Evolutionary conservation across 2,888 invertebrate species (phyloP), one percentile per base, ranked within the genome.

Genomic region (Erebia ligea): DNA sequence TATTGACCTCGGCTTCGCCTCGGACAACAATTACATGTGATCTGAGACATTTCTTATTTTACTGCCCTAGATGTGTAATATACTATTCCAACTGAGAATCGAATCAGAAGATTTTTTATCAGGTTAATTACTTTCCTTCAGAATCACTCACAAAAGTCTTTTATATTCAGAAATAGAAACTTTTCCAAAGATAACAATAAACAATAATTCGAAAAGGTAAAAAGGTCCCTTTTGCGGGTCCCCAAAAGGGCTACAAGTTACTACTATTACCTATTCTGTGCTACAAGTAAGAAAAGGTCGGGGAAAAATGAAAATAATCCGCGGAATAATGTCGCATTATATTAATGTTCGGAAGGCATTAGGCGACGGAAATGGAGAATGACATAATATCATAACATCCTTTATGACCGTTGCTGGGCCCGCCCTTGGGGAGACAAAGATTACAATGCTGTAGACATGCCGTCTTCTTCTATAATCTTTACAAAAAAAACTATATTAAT

Each of bases 341-440:
- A 79, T 79, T 77, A 78, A 76, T 74, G 76, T 75, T 72, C 73
- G 76, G 74, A 73, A 79, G 72, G 91, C 92, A 92, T 93, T 93
- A 92, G 88, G 84, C 82, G 70, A 81, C 81, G 92, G 92, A 92
- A 91, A 89, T 87, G 90, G 83, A 82, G 85, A 92, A 92, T 93
- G 92, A 91, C 89, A 90, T 91, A 88, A 92, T 90, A 88, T 92
- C 87, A 88, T 91, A 90, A 90, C 92, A 92, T 90, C 90, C 90
- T 89, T 90, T 91, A 89, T 89, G 88, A 87, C 88, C 88, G 86
- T 88, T 84, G 56, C 45, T 57, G 85, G 84, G 88, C 86, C 89
- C 87, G 86, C 86, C 86, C 84, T 77, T 72, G 65, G 62, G 71
- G 42, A 52, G 21, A 85, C 84, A 52, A 84, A 86, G 87, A 59